Conservation (phyloP, 2,888 invertebrate genomes). For the Cynaeus angustus region DNA sequence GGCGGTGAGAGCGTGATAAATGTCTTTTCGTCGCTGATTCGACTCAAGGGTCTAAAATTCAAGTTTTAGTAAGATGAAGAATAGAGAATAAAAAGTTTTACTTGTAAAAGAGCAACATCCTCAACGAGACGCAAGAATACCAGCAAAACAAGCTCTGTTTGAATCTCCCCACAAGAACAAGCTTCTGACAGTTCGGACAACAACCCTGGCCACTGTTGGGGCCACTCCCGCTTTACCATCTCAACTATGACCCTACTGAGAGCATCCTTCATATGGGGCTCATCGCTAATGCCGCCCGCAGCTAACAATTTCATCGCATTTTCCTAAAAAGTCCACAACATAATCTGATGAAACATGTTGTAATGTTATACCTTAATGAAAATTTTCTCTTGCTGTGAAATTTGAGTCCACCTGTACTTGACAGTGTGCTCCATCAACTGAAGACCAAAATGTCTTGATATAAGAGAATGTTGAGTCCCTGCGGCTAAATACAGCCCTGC, state of each 20-base stretch:
- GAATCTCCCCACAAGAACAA: constrained; percentile 87
- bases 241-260: constrained; percentile 94
- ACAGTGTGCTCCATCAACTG: constrained; percentile 95
- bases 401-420: constrained; percentile 94
- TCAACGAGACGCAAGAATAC: constrained; percentile 93
- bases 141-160: constrained; percentile 92
- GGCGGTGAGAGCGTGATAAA: constrained; percentile 90
- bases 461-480: constrained; percentile 81
- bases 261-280: constrained; percentile 88
- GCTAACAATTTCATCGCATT: constrained; percentile 89
- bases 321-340: constrained; percentile 73
- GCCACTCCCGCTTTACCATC: constrained; percentile 98
- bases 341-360: constrained; percentile 32
- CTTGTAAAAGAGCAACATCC: constrained; percentile 93
- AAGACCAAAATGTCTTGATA: constrained; percentile 92
- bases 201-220: constrained; percentile 95
- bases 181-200: constrained; percentile 88
- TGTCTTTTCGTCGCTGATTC: constrained; percentile 90
- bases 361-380: constrained; percentile 82
- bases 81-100: constrained; percentile 61
- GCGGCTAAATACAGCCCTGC: constrained; percentile 88
- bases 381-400: constrained; percentile 89
- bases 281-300: constrained; percentile 84
- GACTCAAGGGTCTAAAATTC: constrained; percentile 83
- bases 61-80: not conserved